Percentiles rank a stretch among this genome's conserved stretches.
Evolutionary conservation across 2,113 vertebrate genomes (phyloP).

Genomic region (Rutilus rutilus): DNA sequence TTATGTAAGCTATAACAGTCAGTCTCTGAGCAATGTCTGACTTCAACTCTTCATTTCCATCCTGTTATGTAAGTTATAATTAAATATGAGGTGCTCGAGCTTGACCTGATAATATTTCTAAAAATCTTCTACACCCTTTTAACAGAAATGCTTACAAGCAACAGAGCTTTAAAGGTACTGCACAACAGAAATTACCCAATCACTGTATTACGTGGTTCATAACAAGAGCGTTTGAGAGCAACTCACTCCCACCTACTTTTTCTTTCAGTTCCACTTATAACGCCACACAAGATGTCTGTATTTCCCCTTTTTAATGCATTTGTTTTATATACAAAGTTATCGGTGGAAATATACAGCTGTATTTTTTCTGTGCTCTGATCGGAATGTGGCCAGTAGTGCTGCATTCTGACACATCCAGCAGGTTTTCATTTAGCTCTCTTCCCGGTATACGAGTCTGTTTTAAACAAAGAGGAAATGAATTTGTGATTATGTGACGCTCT

Average conservation of each 20-base stretch:
- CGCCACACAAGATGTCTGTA: background rate
- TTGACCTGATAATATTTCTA: background rate
- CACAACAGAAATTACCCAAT: constrained; percentile 1
- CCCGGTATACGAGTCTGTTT: background rate
- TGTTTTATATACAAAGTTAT: background rate
- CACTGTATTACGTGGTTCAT: background rate
- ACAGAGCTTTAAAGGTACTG: background rate
- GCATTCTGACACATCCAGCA: background rate
- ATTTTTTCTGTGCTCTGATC: background rate
- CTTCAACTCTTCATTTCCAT: background rate
- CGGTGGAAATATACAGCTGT: background rate
- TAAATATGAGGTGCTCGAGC: background rate
- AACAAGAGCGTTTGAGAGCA: background rate
- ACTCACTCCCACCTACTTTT: background rate
- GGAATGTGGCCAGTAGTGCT: background rate
- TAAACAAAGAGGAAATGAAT: background rate
- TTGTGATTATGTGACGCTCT: background rate
- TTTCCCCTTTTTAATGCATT: background rate
- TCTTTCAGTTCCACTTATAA: background rate
- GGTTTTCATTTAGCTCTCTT: background rate
- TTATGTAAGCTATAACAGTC: background rate
- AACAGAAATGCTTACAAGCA: background rate
- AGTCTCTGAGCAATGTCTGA: background rate
- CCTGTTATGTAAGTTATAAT: background rate
- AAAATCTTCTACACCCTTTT: background rate